A percentile compares a stretch with the other conserved stretches of the same genome.
Conservation (phyloP, 2,113 vertebrate species). For the Amia ocellicauda region DNA sequence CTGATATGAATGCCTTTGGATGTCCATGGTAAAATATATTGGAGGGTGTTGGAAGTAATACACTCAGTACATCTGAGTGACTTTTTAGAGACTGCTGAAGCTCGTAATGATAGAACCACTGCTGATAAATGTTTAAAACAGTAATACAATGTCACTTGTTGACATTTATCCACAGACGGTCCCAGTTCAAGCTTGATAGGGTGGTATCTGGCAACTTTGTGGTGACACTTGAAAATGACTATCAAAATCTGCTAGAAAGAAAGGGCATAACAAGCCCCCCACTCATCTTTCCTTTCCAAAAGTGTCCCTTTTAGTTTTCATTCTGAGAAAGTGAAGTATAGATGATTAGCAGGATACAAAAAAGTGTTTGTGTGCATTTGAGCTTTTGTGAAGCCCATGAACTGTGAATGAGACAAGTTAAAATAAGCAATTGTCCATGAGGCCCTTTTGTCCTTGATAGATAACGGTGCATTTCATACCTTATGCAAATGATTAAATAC, state of each 20-base stretch:
- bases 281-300: conserved; percentile 17
- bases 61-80: conserved; percentile 29
- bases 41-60: conserved; percentile 46
- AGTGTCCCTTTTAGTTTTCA: too few relatives aligned
- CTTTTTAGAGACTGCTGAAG: conserved; percentile 27
- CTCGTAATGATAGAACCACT: conserved; percentile 11
- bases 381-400: too few relatives aligned
- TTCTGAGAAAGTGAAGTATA: too few relatives aligned
- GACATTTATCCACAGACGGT: conserved; percentile 49
- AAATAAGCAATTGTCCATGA: too few relatives aligned
- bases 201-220: conserved; percentile 31
- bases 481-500: too few relatives aligned
- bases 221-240: conserved; percentile 16
- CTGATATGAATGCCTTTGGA: conserved; percentile 11
- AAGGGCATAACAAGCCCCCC: conserved; percentile 25
- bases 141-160: conserved; percentile 54
- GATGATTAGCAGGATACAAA: too few relatives aligned
- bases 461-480: too few relatives aligned
- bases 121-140: conserved; percentile 54
- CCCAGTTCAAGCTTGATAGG: conserved; percentile 47
- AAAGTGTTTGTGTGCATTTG: too few relatives aligned
- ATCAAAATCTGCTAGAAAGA: conserved; percentile 7
- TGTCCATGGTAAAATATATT: conserved; percentile 8
- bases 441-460: too few relatives aligned
- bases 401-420: too few relatives aligned